phyloP scores from a whole-genome alignment of 2,888 invertebrate genomes.

The Tipula lateralis region DNA sequence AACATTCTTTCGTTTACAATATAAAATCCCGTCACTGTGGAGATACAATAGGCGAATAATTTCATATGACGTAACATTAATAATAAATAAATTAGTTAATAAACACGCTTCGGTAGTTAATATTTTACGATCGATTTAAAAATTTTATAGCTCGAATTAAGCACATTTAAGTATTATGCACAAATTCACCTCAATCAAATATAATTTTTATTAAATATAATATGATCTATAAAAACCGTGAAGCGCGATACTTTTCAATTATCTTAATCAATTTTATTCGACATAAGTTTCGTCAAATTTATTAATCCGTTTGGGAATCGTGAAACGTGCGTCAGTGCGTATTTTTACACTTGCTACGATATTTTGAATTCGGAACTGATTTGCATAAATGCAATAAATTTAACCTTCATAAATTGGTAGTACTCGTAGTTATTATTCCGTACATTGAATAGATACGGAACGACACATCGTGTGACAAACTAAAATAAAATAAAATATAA shows the following conservation, averaged over 20 bases:
- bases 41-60: too few relatives aligned
- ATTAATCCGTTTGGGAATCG: too few relatives aligned
- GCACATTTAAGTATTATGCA: neutral
- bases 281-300: neutral
- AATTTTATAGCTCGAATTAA: neutral
- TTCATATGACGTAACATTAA: too few relatives aligned
- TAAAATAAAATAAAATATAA: neutral
- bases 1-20: too few relatives aligned
- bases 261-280: neutral
- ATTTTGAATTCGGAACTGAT: neutral
- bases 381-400: conserved; percentile 11
- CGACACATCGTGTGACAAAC: too few relatives aligned
- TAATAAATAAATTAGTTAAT: too few relatives aligned
- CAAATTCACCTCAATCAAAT: neutral
- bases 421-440: too few relatives aligned
- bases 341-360: neutral
- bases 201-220: neutral
- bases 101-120: neutral
- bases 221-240: too few relatives aligned
- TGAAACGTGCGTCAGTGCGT: too few relatives aligned
- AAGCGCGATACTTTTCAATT: neutral
- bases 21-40: too few relatives aligned
- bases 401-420: neutral
- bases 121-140: neutral
- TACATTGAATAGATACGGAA: neutral